Percentiles rank a stretch among this genome's conserved stretches.
These are phyloP conservation scores for Morbakka virulenta DNA, from an alignment of 30 jellyfish, hydroid and myxozoan species.

Conservation along the genomic window DNA sequence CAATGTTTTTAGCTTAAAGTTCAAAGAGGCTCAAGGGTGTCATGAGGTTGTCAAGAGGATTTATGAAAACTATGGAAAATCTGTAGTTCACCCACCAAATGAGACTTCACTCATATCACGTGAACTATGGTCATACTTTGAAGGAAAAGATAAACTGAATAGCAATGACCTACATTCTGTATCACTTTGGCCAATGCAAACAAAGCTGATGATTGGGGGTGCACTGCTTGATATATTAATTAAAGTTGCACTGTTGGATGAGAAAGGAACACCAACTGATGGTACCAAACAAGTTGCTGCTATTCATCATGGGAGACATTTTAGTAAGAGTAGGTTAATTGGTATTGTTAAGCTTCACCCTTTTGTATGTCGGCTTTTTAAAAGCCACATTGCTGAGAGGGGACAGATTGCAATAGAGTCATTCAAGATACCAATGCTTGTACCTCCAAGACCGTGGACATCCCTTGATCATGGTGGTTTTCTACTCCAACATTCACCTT, in stretches of 20 bases:
- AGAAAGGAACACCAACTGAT: slow-evolving; percentile 32
- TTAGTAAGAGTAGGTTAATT: slow-evolving; percentile 50
- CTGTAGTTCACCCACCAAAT: slow-evolving; percentile 11
- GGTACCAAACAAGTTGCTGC: slow-evolving; percentile 47
- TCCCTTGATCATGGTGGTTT: slow-evolving; percentile 79
- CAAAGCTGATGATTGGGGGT: slow-evolving; percentile 72
- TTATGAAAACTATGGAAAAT: slow-evolving; percentile 28
- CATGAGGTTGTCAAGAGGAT: slow-evolving; percentile 56
- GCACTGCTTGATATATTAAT: slow-evolving; percentile 74
- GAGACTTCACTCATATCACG: slow-evolving; percentile 12
- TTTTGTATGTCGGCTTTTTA: slow-evolving; percentile 57
- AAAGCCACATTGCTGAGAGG: slow-evolving; percentile 55
- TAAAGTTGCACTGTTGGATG: slow-evolving; percentile 55
- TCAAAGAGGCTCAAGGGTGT: slow-evolving; percentile 67
- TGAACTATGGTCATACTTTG: slow-evolving; percentile 44
- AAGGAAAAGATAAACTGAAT: slow-evolving; percentile 4
- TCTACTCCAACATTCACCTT: slow-evolving; percentile 79
- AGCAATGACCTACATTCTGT: slow-evolving; percentile 25
- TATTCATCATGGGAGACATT: slow-evolving; percentile 59
- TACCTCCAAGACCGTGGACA: slow-evolving; percentile 98
- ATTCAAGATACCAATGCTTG: slow-evolving; percentile 77
- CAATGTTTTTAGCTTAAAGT: slow-evolving; percentile 58
- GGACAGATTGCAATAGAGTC: slow-evolving; percentile 86
- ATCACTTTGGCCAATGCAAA: slow-evolving; percentile 55
- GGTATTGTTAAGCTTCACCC: slow-evolving; percentile 92